Evolutionary conservation across 2,113 vertebrate species (phyloP).

Genomic region (Argyrosomus japonicus): DNA sequence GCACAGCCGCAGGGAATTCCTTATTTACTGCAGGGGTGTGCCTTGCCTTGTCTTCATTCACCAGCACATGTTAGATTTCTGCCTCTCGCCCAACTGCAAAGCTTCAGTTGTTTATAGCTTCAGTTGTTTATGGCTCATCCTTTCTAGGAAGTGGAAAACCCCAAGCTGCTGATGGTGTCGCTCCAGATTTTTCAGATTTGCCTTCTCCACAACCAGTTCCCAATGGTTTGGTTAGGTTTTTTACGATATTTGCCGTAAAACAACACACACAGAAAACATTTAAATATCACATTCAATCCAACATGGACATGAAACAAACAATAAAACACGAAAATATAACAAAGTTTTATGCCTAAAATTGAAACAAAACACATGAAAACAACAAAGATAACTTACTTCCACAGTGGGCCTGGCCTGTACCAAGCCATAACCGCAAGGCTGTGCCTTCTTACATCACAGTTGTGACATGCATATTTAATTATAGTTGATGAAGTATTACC

Average conservation of each 20-base stretch:
- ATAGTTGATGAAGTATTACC: background rate
- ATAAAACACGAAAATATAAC: background rate
- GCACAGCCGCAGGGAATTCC: constrained; percentile 66
- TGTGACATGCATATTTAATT: constrained; percentile 1
- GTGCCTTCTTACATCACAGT: background rate
- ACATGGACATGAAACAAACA: background rate
- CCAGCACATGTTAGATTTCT: constrained; percentile 58
- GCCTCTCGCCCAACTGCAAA: constrained; percentile 51
- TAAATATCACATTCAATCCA: background rate
- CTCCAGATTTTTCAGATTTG: constrained; percentile 36
- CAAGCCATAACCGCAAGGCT: background rate
- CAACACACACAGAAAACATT: background rate
- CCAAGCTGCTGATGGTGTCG: constrained; percentile 45
- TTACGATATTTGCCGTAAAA: background rate
- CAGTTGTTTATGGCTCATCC: constrained; percentile 56
- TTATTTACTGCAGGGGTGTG: constrained; percentile 73
- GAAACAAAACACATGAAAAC: background rate
- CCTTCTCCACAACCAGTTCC: constrained; percentile 1
- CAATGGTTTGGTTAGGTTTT: constrained; percentile 8
- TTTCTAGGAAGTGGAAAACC: constrained; percentile 58
- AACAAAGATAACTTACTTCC: background rate
- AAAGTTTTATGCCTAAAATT: background rate
- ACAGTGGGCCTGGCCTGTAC: background rate
- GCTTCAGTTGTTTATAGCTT: constrained; percentile 62
- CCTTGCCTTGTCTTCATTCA: constrained; percentile 63